Percentiles rank a stretch among this genome's conserved stretches.
phyloP scores from a whole-genome alignment of 2,113 vertebrate species.

The Hyperopisus bebe region DNA sequence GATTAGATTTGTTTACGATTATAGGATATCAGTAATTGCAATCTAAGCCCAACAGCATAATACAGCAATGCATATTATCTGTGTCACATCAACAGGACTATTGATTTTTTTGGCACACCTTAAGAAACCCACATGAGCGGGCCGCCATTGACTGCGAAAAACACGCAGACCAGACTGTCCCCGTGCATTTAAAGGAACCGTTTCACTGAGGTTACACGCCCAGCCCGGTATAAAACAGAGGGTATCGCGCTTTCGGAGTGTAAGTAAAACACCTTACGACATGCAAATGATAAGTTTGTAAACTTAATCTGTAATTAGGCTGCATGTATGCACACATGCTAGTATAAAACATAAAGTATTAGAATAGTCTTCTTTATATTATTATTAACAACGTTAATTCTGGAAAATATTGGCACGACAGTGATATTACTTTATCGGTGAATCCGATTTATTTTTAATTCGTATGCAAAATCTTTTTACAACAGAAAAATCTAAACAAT shows the following conservation, averaged over 20 bases:
- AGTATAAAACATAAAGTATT: neutral
- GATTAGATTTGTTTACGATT: neutral
- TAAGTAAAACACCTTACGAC: neutral
- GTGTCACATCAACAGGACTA: neutral
- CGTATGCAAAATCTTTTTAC: neutral
- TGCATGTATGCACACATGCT: neutral
- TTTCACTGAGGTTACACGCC: neutral
- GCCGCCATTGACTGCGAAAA: constrained; percentile 31
- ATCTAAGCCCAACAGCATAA: neutral
- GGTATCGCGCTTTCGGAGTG: neutral
- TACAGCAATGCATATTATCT: neutral
- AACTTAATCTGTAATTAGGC: neutral
- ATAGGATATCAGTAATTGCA: neutral
- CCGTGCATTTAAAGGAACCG: constrained; percentile 25
- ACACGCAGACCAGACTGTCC: neutral
- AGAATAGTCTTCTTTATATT: neutral
- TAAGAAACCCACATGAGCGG: constrained; percentile 16
- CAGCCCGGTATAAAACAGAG: neutral
- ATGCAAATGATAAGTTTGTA: neutral
- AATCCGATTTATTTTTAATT: neutral
- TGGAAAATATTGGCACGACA: neutral
- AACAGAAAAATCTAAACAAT: neutral
- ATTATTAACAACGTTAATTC: neutral
- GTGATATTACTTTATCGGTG: neutral
- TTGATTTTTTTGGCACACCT: neutral